Base-by-base conservation (phyloP, 2,888 invertebrate species). In the Stomorhina lunata region DNA sequence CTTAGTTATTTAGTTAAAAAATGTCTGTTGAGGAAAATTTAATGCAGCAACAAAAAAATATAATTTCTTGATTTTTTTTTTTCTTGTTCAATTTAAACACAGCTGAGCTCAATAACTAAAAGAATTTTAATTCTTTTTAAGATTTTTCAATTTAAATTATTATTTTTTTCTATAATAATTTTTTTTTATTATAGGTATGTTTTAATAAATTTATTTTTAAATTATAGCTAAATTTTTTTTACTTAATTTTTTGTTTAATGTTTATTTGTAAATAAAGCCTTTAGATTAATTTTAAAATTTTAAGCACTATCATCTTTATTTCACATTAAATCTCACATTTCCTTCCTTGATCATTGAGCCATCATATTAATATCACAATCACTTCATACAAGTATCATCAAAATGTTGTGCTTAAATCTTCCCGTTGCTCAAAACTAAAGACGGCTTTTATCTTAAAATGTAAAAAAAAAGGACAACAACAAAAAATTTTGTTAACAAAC, bases 91-190 rank as follows among this genome's bases (percentile, higher is more conserved):
- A 10, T 29, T 25, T 32, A 53, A 48, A 37, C 55, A 63, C 63
- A 57, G 69, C 37, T 40, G 65, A 61, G 61, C 20, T 73, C 17
- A 20, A 48, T 61, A n/a, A n/a, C 37, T 29, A 17, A 53, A 76
- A 77, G 66, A 71, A 59, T 77, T 37, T 77, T 72, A 66, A 72
- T 72, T 43, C 40, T 55, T 65, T 57, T 79, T 79, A 57, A 57
- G 71, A 72, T 48, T 79, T 76, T 79, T 78, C 71, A 72, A 77
- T 81, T 81, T 72, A 59, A 66, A 59, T 55, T 59, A 59, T 53
- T 29, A 50, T 63, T 53, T 61, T 40, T 34, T 66, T 59, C 29
- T 29, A 48, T 55, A 10, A 63, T 12, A 55, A n/a, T n/a, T n/a
- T n/a, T n/a, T n/a, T n/a, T n/a, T n/a, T n/a, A n/a, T n/a, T n/a